Conservation (phyloP, 2,888 invertebrate species). For the Petrolisthes manimaculis region DNA sequence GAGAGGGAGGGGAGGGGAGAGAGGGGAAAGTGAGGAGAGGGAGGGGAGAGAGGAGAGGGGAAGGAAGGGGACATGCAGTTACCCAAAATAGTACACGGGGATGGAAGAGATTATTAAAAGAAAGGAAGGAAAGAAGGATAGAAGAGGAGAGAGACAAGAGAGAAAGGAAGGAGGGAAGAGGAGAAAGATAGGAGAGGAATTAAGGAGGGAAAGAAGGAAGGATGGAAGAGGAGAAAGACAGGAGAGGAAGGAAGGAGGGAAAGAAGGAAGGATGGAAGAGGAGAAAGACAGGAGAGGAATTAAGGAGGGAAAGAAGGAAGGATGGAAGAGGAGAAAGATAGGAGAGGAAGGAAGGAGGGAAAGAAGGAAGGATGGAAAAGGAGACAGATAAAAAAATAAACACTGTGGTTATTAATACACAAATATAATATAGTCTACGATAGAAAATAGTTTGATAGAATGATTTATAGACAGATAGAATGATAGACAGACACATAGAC, state of each 20-base stretch:
- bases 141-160: neutral
- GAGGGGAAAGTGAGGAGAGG: neutral
- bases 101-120: neutral
- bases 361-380: no score
- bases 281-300: neutral
- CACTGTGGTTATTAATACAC: no score
- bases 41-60: neutral
- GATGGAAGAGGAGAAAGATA: neutral
- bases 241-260: neutral
- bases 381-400: no score
- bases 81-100: neutral
- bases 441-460: no score
- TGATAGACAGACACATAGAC: no score
- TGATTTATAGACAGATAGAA: no score
- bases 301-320: neutral
- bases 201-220: neutral
- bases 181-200: neutral
- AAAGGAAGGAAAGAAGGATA: neutral
- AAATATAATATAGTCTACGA: no score
- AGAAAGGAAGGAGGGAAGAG: neutral
- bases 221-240: neutral
- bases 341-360: neutral
- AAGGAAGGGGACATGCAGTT: neutral
- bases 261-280: neutral
- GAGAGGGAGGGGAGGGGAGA: neutral